Evolutionary conservation across 2,888 invertebrate genomes (phyloP), one percentile per base, ranked within the genome.

Genomic region (Charanyca ferruginea): DNA sequence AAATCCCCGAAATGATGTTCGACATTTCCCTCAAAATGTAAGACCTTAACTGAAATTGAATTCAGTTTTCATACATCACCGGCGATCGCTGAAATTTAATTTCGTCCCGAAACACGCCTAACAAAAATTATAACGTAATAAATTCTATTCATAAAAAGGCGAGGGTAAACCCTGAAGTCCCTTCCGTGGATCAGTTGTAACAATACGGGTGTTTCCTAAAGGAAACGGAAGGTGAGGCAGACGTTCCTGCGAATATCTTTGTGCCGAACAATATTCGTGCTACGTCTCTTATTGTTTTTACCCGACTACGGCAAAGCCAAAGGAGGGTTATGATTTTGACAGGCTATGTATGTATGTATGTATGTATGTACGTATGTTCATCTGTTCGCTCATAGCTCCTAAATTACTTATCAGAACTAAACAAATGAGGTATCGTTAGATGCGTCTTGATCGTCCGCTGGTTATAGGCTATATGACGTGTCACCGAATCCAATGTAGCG

Each of bases 221-320:
- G 85, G 83, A 84, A 85, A 61, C 85, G 85, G 85, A 87, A 88
- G 83, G 81, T 82, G 67, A 68, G 77, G 73, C 86, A 84, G 86
- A 83, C 83, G 87, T 75, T 81, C 54, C 70, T 57, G 49, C 77
- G 82, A 86, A 88, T 83, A 84, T 84, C 85, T 82, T 84, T 86
- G 80, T 83, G 48, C 8, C 52, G 49, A 68, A 75, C 53, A 62
- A 67, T 78, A 71, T 80, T 73, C 66, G 60, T 73, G 81, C 35
- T 63, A 8, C 66, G 28, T 60, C 13, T 71, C 41, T 60, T 77
- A 75, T 73, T 81, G 81, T 81, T 78, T 78, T 70, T n/a, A n/a
- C n/a, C n/a, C n/a, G n/a, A n/a, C n/a, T n/a, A n/a, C n/a, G n/a
- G n/a, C n/a, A n/a, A n/a, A n/a, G n/a, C n/a, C n/a, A n/a, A n/a